These are phyloP conservation scores for Heterodera filipjevi DNA, from an alignment of 2,888 invertebrate species.

Conservation along the genomic window DNA sequence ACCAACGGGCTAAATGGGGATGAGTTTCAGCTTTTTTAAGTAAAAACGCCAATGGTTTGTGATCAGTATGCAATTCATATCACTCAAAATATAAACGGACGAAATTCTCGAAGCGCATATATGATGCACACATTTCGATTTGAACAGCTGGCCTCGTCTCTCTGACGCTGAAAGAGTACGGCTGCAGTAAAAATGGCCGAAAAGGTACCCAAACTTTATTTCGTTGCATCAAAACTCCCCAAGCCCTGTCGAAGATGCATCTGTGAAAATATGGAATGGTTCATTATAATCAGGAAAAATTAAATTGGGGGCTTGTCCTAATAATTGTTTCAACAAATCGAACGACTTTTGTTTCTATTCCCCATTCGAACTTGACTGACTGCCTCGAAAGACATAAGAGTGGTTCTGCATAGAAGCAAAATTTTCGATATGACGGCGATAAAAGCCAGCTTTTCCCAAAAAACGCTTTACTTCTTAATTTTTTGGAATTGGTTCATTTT, in stretches of 20 bases:
- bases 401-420: slow-evolving; percentile 38
- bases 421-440: slow-evolving; percentile 34
- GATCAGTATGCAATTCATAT: not conserved
- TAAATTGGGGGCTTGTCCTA: slow-evolving; percentile 22
- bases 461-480: slow-evolving; percentile 38
- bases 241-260: slow-evolving; percentile 17
- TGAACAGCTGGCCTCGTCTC: not conserved
- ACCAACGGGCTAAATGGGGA: slow-evolving; percentile 18
- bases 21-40: slow-evolving; percentile 19
- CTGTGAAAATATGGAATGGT: slow-evolving; percentile 31
- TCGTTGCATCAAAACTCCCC: slow-evolving; percentile 33
- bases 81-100: not conserved
- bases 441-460: slow-evolving; percentile 41
- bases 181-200: slow-evolving; percentile 23
- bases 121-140: not conserved
- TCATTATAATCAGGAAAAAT: slow-evolving; percentile 24
- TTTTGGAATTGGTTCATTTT: slow-evolving; percentile 30
- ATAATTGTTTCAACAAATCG: slow-evolving; percentile 24
- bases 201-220: not conserved
- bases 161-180: not conserved
- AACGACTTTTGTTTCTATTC: slow-evolving; percentile 37
- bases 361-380: slow-evolving; percentile 40
- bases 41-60: slow-evolving; percentile 5
- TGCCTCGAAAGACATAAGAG: slow-evolving; percentile 37
- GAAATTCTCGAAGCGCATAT: not conserved